Percentiles rank a stretch among this genome's conserved stretches.
Conservation (phyloP, 2,888 invertebrate genomes). For the Neoaliturus tenellus region DNA sequence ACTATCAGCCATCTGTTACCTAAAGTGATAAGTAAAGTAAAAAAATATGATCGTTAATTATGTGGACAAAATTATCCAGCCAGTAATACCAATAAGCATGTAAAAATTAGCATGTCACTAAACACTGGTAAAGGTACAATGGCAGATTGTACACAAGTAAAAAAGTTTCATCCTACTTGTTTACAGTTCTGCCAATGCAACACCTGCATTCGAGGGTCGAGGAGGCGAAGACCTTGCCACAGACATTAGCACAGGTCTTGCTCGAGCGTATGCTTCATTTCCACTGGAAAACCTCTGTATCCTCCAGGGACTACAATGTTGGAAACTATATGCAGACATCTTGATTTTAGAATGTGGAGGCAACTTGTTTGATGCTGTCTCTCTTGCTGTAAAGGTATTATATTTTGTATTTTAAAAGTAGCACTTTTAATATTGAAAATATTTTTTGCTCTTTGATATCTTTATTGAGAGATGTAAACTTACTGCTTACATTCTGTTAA, state of each 20-base stretch:
- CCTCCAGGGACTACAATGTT: constrained; percentile 90
- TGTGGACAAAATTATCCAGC: too few relatives aligned
- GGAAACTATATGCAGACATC: constrained; percentile 96
- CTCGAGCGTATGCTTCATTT: constrained; percentile 86
- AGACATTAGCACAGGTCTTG: constrained; percentile 87
- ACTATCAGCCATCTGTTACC: too few relatives aligned
- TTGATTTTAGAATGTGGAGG: constrained; percentile 97
- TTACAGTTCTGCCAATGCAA: constrained; percentile 95
- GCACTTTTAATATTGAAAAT: neutral
- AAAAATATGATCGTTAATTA: too few relatives aligned
- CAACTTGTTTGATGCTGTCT: constrained; percentile 96
- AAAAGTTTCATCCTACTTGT: too few relatives aligned
- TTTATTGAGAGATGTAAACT: too few relatives aligned
- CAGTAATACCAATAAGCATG: too few relatives aligned
- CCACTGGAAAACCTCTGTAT: constrained; percentile 90
- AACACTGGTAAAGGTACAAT: too few relatives aligned
- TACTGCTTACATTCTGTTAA: too few relatives aligned
- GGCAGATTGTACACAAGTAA: too few relatives aligned
- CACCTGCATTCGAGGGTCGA: constrained; percentile 97
- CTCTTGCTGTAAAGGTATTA: constrained; percentile 88
- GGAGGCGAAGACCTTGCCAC: constrained; percentile 95
- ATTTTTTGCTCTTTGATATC: too few relatives aligned
- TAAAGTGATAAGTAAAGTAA: too few relatives aligned
- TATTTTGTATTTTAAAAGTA: neutral
- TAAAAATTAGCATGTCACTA: too few relatives aligned